Percentiles rank a stretch among this genome's conserved stretches.
phyloP scores from a whole-genome alignment of 64 coral and sea anemone species.

The Hydrozoanthus tunicans region DNA sequence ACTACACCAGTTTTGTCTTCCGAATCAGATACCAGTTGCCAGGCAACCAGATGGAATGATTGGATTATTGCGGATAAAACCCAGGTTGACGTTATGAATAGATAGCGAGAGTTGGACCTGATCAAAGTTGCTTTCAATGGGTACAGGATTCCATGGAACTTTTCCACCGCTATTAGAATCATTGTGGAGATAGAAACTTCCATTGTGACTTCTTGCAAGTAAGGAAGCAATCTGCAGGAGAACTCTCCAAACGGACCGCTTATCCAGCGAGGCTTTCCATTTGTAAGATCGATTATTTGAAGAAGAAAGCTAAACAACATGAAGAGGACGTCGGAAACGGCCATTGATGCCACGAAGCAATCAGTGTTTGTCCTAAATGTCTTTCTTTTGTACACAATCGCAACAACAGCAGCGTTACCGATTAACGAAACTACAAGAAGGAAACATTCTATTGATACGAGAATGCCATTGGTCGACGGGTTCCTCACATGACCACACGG shows the following conservation, averaged over 20 bases:
- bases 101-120: not conserved
- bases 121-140: not conserved
- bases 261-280: not conserved
- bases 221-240: conserved; percentile 34
- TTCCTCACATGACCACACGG: not conserved
- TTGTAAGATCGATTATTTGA: not conserved
- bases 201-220: not conserved
- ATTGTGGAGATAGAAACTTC: conserved; percentile 33
- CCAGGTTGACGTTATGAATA: not conserved
- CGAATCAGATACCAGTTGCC: not conserved
- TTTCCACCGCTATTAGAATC: conserved; percentile 14
- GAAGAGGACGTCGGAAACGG: conserved; percentile 21
- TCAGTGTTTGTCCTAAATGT: not conserved
- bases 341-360: conserved; percentile 33
- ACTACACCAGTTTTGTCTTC: not conserved
- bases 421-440: not conserved
- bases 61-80: not conserved
- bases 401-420: conserved; percentile 7
- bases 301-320: not conserved
- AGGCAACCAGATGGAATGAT: not conserved
- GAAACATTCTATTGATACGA: not conserved
- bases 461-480: not conserved
- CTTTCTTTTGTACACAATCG: not conserved
- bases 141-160: not conserved
- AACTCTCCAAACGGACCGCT: conserved; percentile 21